These are phyloP conservation scores for Nomia melanderi DNA, from an alignment of 1,140 invertebrate genomes.

Conservation along the genomic window DNA sequence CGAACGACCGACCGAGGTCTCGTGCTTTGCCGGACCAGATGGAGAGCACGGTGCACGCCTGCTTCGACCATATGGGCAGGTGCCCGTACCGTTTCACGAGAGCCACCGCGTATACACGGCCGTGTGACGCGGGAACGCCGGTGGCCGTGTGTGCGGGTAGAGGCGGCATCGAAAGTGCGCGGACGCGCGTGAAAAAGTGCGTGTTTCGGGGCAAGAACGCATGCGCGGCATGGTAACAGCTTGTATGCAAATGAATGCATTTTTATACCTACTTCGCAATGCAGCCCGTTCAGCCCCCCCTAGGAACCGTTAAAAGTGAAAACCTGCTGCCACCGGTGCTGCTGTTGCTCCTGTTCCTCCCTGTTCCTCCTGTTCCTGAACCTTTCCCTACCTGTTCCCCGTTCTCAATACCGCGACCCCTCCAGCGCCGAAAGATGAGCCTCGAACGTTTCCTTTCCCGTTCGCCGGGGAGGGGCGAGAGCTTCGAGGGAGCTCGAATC, in stretches of 20 bases:
- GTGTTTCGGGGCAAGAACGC: conserved; percentile 59
- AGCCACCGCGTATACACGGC: conserved; percentile 35
- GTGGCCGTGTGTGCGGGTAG: background rate
- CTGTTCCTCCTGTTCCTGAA: background rate
- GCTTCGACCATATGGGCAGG: conserved; percentile 76
- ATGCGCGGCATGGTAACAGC: conserved; percentile 71
- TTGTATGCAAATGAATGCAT: conserved; percentile 79
- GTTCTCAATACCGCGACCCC: no score
- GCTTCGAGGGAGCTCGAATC: no score
- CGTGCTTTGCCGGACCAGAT: conserved; percentile 65
- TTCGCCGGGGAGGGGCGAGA: no score
- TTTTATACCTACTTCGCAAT: conserved; percentile 75
- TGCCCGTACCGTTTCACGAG: conserved; percentile 65
- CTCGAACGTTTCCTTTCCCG: no score
- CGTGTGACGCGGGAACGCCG: background rate
- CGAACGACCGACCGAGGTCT: conserved; percentile 1
- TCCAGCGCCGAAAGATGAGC: no score
- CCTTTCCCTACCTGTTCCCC: conserved; percentile 23
- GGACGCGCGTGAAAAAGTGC: conserved; percentile 50
- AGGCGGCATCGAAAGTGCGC: conserved; percentile 24
- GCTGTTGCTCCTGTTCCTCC: background rate
- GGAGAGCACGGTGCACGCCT: conserved; percentile 56
- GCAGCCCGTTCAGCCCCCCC: conserved; percentile 49
- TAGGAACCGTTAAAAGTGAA: conserved; percentile 79
- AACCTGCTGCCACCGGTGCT: conserved; percentile 72